These are phyloP conservation scores for Drosophila subquinaria DNA, from an alignment of 2,888 invertebrate genomes.

Conservation along the genomic window DNA sequence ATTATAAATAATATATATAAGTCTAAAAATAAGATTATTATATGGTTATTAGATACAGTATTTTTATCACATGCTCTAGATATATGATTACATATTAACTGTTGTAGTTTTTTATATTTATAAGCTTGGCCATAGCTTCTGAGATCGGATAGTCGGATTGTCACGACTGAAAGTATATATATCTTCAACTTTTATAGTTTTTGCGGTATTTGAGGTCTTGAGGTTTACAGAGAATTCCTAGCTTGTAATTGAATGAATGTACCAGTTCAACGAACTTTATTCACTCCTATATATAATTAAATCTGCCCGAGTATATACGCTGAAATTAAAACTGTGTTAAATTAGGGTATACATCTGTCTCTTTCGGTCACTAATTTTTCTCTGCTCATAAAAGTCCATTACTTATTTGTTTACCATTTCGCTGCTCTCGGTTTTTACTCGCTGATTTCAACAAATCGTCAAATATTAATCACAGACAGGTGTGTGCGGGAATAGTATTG, in stretches of 20 bases:
- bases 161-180: no score
- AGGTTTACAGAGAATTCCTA: neutral
- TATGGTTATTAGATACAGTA: neutral
- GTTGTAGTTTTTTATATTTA: no score
- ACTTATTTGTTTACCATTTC: slow-evolving; percentile 43
- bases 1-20: neutral
- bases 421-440: slow-evolving; percentile 13
- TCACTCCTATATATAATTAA: neutral
- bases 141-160: no score
- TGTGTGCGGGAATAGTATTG: slow-evolving; percentile 33
- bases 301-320: neutral
- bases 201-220: slow-evolving; percentile 10
- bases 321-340: neutral
- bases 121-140: no score
- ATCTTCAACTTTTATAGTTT: neutral
- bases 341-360: neutral
- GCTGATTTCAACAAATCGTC: slow-evolving; percentile 62
- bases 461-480: slow-evolving; percentile 61
- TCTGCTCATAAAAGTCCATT: neutral
- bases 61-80: neutral
- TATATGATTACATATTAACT: no score
- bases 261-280: slow-evolving; percentile 15
- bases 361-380: neutral
- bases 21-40: slow-evolving; percentile 5
- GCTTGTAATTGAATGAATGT: slow-evolving; percentile 3